A percentile compares a stretch with the other conserved stretches of the same genome.
Conservation (phyloP, 1,140 invertebrate genomes). For the Hycleus cichorii region DNA sequence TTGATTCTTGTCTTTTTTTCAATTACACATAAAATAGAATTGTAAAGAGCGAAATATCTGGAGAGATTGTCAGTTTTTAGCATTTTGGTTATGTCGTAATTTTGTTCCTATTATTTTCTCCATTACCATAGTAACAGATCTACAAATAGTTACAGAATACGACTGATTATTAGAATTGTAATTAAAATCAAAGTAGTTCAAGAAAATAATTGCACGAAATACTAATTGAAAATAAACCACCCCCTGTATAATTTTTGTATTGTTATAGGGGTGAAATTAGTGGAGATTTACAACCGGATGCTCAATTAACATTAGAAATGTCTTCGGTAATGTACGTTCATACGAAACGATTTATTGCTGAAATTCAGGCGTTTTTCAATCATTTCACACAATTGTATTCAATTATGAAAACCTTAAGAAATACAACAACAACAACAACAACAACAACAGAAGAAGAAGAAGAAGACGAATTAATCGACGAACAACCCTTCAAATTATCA, state of each 20-base stretch:
- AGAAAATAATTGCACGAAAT: too few relatives aligned
- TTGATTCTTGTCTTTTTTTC: too few relatives aligned
- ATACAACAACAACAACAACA: constrained; percentile 28
- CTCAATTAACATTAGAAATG: constrained; percentile 72
- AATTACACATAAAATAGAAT: too few relatives aligned
- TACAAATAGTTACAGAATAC: too few relatives aligned
- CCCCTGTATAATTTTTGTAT: background rate
- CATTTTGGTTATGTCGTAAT: too few relatives aligned
- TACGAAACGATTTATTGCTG: constrained; percentile 86
- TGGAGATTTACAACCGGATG: constrained; percentile 57
- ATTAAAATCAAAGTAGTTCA: too few relatives aligned
- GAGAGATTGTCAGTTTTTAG: too few relatives aligned
- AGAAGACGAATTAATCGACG: constrained; percentile 30
- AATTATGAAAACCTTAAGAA: constrained; percentile 53
- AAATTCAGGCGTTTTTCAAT: constrained; percentile 78
- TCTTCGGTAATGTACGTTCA: constrained; percentile 88
- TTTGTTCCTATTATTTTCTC: too few relatives aligned
- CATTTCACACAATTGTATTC: constrained; percentile 80
- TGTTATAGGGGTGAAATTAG: constrained; percentile 20
- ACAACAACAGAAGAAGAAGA: constrained; percentile 29
- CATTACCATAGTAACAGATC: too few relatives aligned
- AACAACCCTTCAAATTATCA: constrained; percentile 41
- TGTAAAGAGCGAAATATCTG: too few relatives aligned
- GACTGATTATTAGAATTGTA: too few relatives aligned
- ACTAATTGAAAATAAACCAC: too few relatives aligned